Conservation (phyloP, 2,113 vertebrate species). For the Chamaea fasciata region DNA sequence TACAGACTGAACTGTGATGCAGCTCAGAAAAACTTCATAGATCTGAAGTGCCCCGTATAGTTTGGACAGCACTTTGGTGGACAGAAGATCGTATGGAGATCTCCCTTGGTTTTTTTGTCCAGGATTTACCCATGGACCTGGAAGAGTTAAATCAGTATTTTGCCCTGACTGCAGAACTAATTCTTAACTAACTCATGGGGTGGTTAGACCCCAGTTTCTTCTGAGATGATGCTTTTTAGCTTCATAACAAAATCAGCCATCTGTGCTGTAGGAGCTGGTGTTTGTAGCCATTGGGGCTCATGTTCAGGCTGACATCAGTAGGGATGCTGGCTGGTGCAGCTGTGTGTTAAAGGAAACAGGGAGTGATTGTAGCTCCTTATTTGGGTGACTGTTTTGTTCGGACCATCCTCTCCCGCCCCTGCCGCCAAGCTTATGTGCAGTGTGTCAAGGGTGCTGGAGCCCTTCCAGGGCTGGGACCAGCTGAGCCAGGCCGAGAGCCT, state of each 20-base stretch:
- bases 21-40: neutral
- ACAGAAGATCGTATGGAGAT: neutral
- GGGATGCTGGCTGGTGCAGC: neutral
- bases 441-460: constrained; percentile 34
- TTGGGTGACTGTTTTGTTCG: constrained; percentile 1
- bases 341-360: neutral
- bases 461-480: constrained; percentile 27
- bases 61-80: neutral
- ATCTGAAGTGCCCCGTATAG: neutral
- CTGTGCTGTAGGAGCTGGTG: neutral
- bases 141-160: neutral
- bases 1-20: neutral
- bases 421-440: neutral
- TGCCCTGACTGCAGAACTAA: neutral
- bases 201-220: neutral
- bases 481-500: neutral
- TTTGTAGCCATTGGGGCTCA: neutral
- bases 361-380: constrained; percentile 3
- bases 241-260: rapidly evolving
- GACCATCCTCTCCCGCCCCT: neutral
- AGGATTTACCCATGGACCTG: neutral
- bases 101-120: neutral
- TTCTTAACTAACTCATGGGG: neutral
- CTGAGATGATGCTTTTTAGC: neutral
- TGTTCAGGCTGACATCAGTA: neutral